phyloP scores from a whole-genome alignment of 92 coral and sea anemone genomes.

The Porites divaricata region DNA sequence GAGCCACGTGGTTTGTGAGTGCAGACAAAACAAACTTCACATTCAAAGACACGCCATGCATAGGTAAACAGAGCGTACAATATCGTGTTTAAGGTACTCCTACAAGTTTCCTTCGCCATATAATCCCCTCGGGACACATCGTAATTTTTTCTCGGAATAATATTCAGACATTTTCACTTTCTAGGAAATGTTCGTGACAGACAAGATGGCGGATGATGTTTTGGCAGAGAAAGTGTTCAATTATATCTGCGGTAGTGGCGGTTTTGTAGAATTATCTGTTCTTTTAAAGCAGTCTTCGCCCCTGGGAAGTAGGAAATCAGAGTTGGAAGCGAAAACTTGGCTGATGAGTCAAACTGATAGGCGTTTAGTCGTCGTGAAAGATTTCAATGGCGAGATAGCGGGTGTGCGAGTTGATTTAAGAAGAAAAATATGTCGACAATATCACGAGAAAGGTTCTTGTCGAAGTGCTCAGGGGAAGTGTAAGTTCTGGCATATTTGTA shows the following conservation, averaged over 20 bases:
- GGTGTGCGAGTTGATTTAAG: slow-evolving; percentile 37
- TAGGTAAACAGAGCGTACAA: too few species aligned
- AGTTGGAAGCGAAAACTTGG: slow-evolving; percentile 13
- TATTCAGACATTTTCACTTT: neutral
- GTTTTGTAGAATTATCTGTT: slow-evolving; percentile 10
- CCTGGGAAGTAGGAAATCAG: slow-evolving; percentile 6
- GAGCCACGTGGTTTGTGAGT: neutral
- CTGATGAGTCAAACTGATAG: slow-evolving; percentile 1
- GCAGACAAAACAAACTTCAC: neutral
- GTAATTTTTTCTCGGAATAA: too few species aligned
- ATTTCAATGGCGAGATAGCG: slow-evolving; percentile 20
- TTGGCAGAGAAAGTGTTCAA: slow-evolving; percentile 42
- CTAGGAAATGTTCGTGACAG: neutral
- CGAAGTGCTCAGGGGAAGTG: neutral
- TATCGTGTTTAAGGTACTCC: too few species aligned
- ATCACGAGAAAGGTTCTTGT: slow-evolving; percentile 31
- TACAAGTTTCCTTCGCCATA: too few species aligned
- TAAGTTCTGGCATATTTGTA: slow-evolving; percentile 53
- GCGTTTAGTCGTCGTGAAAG: slow-evolving; percentile 16
- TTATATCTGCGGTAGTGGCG: slow-evolving; percentile 38
- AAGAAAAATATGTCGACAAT: slow-evolving; percentile 41
- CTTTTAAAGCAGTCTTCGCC: slow-evolving; percentile 50
- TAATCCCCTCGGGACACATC: too few species aligned
- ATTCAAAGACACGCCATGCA: neutral
- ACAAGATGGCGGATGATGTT: slow-evolving; percentile 11